Conservation (phyloP, 1,140 invertebrate genomes). For the Zaprionus davidi region DNA sequence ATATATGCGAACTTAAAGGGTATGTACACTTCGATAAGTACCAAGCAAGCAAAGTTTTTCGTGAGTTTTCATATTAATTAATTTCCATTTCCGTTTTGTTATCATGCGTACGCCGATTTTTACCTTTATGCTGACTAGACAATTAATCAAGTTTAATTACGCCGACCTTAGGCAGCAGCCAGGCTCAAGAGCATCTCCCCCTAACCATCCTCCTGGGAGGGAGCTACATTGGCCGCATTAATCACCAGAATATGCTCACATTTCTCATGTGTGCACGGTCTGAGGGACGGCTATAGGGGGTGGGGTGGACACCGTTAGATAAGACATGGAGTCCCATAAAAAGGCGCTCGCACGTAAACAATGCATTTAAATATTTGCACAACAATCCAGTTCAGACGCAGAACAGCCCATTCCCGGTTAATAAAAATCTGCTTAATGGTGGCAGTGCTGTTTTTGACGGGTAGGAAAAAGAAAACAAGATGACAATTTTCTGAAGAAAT, state of each 20-base stretch:
- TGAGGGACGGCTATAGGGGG: slow-evolving; percentile 13
- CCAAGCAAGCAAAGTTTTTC: slow-evolving; percentile 36
- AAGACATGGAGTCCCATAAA: slow-evolving; percentile 51
- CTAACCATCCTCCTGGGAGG: slow-evolving; percentile 9
- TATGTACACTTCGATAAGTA: slow-evolving; percentile 8
- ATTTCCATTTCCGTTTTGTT: slow-evolving; percentile 81
- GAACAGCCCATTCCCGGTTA: slow-evolving; percentile 20
- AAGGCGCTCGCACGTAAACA: slow-evolving; percentile 66
- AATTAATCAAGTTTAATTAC: slow-evolving; percentile 83
- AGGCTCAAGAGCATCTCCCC: slow-evolving; percentile 13
- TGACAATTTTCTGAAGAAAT: no score
- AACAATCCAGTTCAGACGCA: neutral
- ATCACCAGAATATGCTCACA: slow-evolving; percentile 77
- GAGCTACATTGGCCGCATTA: slow-evolving; percentile 62
- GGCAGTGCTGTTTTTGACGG: no score
- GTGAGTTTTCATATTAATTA: slow-evolving; percentile 68
- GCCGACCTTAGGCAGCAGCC: slow-evolving; percentile 40
- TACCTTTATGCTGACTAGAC: slow-evolving; percentile 77
- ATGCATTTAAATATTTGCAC: slow-evolving; percentile 75
- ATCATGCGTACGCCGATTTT: slow-evolving; percentile 75
- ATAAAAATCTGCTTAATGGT: slow-evolving; percentile 26
- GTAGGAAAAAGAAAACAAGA: no score
- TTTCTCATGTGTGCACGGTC: slow-evolving; percentile 61
- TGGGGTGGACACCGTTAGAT: slow-evolving; percentile 28
- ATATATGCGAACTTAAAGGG: slow-evolving; percentile 1